Percentiles rank a stretch among this genome's conserved stretches.
Conservation (phyloP, 2,888 invertebrate species). For the Cephus rjabovi region DNA sequence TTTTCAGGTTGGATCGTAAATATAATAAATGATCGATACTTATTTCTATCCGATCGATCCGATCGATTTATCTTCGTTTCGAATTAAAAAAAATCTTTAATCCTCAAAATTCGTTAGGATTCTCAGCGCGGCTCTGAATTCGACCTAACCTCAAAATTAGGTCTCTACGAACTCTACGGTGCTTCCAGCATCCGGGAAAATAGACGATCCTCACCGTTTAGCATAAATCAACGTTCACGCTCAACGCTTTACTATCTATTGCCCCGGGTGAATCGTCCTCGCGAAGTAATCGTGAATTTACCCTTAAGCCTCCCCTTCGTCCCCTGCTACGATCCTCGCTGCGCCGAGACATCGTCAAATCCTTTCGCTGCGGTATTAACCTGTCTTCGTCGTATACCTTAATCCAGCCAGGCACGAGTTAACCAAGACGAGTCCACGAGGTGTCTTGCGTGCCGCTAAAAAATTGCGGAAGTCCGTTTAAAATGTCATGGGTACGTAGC, state of each 20-base stretch:
- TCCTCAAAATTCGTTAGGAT: not conserved
- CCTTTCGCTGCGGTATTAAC: not conserved
- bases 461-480: constrained; percentile 24
- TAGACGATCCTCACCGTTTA: not conserved
- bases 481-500: constrained; percentile 36
- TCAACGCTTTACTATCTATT: not conserved
- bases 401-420: not conserved
- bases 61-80: too few species aligned
- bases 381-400: not conserved
- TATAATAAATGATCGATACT: not conserved
- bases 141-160: not conserved
- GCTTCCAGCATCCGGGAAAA: not conserved
- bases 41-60: not conserved
- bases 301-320: not conserved
- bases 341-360: not conserved
- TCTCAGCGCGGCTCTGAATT: not conserved
- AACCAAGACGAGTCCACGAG: not conserved
- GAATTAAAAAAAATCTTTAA: too few species aligned
- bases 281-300: not conserved
- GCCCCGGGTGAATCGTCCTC: not conserved
- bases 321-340: not conserved
- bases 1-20: not conserved
- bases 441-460: not conserved
- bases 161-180: not conserved
- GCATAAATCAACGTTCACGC: not conserved